Evolutionary conservation across 2,797 vertebrate species (phyloP).

Genomic region (Phoebastria nigripes): DNA sequence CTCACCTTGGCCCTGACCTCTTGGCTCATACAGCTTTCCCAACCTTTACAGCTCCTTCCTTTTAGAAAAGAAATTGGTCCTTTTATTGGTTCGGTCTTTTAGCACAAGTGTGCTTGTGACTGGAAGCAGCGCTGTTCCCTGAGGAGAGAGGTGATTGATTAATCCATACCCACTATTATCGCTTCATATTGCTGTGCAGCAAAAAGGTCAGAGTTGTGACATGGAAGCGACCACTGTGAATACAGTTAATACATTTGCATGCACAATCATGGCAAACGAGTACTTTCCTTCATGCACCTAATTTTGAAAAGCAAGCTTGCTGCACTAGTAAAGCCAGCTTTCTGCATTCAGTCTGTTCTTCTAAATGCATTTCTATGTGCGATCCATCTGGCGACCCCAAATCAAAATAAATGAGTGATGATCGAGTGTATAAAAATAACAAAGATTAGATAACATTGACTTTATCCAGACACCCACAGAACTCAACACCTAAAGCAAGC

Average conservation of each 20-base stretch:
- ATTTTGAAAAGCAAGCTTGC: not conserved
- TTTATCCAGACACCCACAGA: not conserved
- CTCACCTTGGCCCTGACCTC: not conserved
- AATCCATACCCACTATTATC: not conserved
- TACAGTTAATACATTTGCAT: not conserved
- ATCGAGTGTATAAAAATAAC: not conserved
- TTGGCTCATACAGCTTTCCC: not conserved
- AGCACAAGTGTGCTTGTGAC: not conserved
- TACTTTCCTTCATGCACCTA: not conserved
- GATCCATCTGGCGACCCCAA: not conserved
- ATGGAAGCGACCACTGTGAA: not conserved
- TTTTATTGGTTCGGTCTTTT: not conserved
- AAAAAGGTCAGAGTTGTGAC: not conserved
- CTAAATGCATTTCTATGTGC: not conserved
- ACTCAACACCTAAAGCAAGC: not conserved
- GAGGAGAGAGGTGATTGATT: not conserved
- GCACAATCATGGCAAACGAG: accelerated
- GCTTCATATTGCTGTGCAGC: not conserved
- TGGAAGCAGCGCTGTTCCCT: not conserved
- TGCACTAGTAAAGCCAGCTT: not conserved
- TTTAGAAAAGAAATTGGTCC: not conserved
- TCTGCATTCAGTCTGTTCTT: not conserved
- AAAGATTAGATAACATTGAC: not conserved
- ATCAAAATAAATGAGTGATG: not conserved
- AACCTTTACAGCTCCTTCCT: not conserved